Evolutionary conservation across 2,113 vertebrate species (phyloP).

Genomic region (Dicrurus megarhynchus): DNA sequence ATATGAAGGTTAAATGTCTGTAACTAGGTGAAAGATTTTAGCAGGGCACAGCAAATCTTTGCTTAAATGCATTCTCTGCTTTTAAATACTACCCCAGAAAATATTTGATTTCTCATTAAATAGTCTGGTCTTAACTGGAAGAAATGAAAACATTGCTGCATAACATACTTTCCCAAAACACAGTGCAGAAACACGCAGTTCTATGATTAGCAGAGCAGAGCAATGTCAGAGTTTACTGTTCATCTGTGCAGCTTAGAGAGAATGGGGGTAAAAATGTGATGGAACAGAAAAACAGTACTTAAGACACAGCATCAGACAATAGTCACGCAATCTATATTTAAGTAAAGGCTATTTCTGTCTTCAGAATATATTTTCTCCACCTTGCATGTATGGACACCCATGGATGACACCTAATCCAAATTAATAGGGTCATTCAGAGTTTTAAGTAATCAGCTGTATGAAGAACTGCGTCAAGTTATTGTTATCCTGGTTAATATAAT

Average conservation of each 20-base stretch:
- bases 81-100: neutral
- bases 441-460: neutral
- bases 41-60: neutral
- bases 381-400: neutral
- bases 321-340: neutral
- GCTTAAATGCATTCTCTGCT: neutral
- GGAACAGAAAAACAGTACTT: neutral
- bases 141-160: neutral
- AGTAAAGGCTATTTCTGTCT: neutral
- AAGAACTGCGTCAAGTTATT: neutral
- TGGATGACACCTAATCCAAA: neutral
- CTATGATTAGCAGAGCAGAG: neutral
- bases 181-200: neutral
- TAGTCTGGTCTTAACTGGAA: neutral
- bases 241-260: neutral
- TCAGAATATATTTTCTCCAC: neutral
- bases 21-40: neutral
- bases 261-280: neutral
- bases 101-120: neutral
- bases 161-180: neutral
- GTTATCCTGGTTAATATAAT: neutral
- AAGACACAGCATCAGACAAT: neutral
- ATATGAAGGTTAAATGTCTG: neutral
- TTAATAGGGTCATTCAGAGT: neutral
- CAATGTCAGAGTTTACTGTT: neutral